Conservation (phyloP, 2,113 vertebrate genomes). For the Azemiops feae region DNA sequence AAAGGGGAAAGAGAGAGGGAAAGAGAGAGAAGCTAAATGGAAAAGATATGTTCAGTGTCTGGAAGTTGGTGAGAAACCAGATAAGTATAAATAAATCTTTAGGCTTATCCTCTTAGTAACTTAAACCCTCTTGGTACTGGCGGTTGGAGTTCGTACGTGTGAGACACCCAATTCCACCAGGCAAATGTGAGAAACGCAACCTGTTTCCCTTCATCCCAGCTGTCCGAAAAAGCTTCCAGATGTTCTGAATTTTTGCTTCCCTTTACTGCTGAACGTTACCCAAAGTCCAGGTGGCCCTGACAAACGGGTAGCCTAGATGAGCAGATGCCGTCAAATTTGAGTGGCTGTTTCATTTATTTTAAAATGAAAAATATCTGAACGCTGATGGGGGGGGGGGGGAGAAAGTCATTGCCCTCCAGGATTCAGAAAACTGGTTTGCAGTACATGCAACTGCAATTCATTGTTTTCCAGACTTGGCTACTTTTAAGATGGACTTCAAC, state of each 20-base stretch:
- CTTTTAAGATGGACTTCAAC: not conserved
- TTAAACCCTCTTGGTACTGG: not conserved
- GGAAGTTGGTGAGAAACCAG: not conserved
- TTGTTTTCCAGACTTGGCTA: too few relatives aligned
- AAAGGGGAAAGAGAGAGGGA: not conserved
- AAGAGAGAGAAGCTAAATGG: not conserved
- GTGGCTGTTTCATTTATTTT: not conserved
- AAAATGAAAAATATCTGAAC: too few relatives aligned
- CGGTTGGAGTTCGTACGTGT: not conserved
- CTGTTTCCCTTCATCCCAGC: not conserved
- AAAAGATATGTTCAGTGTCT: not conserved
- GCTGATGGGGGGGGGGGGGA: too few relatives aligned
- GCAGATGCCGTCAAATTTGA: not conserved
- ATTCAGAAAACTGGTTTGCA: not conserved
- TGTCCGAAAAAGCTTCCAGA: not conserved
- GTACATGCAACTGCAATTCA: not conserved
- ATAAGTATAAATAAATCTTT: not conserved
- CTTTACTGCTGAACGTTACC: not conserved
- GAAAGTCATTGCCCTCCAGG: not conserved
- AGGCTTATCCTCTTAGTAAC: not conserved
- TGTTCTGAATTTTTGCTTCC: not conserved
- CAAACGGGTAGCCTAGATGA: not conserved
- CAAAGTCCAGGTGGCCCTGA: not conserved
- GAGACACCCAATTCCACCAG: not conserved
- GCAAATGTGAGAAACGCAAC: not conserved